Evolutionary conservation across 2,797 vertebrate genomes (phyloP).

Genomic region (Tenualosa ilisha): DNA sequence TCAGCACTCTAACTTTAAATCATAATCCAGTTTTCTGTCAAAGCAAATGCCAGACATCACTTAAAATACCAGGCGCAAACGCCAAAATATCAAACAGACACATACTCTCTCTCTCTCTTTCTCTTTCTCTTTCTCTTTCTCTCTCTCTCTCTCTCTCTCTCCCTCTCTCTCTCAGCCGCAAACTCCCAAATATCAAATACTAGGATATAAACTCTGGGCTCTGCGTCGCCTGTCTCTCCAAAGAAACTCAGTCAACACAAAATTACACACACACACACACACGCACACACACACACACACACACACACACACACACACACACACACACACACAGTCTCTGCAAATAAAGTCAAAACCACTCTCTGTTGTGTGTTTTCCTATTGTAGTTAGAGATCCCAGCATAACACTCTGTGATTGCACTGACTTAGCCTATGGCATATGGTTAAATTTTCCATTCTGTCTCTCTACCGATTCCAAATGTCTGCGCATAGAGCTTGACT

Average conservation of each 20-base stretch:
- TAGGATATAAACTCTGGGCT: not conserved
- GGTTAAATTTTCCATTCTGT: too few species aligned
- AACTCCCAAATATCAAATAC: not conserved
- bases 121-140: too few species aligned
- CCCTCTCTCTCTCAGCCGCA: not conserved
- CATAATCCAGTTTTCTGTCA: not conserved
- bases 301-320: not conserved
- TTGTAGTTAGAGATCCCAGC: too few species aligned
- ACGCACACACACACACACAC: too few species aligned
- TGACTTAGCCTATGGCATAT: too few species aligned
- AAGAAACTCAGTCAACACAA: too few species aligned
- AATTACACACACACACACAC: too few species aligned
- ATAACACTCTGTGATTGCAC: too few species aligned
- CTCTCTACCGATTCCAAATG: too few species aligned
- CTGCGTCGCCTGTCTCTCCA: not conserved
- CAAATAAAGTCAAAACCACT: not conserved
- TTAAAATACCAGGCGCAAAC: not conserved
- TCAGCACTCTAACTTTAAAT: not conserved
- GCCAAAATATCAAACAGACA: not conserved
- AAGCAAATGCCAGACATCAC: slow-evolving; percentile 1
- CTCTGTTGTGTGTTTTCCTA: too few species aligned
- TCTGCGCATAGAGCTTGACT: too few species aligned
- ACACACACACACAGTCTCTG: not conserved
- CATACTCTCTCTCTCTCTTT: too few species aligned
- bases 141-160: not conserved